Evolutionary conservation across 2,113 vertebrate species (phyloP), one percentile per base, ranked within the genome.

Genomic region (Platysteira castanea): DNA sequence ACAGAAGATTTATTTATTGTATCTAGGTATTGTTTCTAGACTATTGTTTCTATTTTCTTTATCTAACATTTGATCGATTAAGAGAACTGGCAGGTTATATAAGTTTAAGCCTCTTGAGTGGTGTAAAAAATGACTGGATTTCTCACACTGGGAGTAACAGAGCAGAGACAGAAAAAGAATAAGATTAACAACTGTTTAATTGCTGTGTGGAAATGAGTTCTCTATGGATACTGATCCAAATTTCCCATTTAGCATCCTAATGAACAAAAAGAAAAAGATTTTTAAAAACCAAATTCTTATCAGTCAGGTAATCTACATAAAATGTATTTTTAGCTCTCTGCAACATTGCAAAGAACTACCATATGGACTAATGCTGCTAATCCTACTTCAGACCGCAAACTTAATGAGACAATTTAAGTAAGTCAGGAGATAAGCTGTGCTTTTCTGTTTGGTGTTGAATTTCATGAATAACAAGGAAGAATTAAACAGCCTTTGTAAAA

Each of bases 321-420:
- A 60, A 70, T 10, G 18, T 33, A 81, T 81, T 91, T 88, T 89
- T 64, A 80, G n/a, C 14, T 88, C 31, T 91, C 63, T 59, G 26
- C 54, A 84, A 57, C 11, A 17, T 41, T 71, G 28, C 20, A 73
- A 67, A 75, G 71, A 84, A 39, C 76, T 76, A n/a, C 67, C 21
- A 33, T 80, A 64, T 35, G 46, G 78, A 71, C 37, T 91, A 78
- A 79, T 56, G 24, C 10, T 96, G 63, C 60, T 97, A 95, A 95
- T 91, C 90, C 84, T 94, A 37, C 89, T 94, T 81, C 42, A 93
- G 35, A 86, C 26, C 60, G 68, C 90, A 84, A 87, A 88, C 2
- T 26, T 84, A 95, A 93, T 91, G 81, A 90, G 82, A 47, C 71
- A 79, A 82, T 95, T 89, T 91, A 89, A 93, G 69, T 46, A 94